Conservation (phyloP, 1,140 invertebrate species). For the Solen grandis region DNA sequence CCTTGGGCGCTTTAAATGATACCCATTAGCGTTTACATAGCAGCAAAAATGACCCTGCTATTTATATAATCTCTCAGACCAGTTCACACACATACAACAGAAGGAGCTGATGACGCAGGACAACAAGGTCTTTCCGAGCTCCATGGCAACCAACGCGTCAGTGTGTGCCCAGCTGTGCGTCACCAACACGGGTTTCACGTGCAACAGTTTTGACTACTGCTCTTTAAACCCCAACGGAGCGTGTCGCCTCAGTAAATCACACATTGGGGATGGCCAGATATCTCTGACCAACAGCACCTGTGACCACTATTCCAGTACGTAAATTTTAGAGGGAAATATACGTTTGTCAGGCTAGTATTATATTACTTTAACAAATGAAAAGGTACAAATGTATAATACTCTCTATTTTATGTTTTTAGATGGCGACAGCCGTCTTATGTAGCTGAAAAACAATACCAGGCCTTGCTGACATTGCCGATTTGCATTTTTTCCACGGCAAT, state of each 20-base stretch:
- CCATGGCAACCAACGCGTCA: constrained; percentile 44
- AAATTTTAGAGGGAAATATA: background rate
- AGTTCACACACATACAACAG: constrained; percentile 64
- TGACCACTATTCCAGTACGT: constrained; percentile 67
- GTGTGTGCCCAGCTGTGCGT: constrained; percentile 68
- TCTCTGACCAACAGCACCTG: constrained; percentile 59
- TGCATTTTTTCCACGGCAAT: no score
- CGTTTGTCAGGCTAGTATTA: no score
- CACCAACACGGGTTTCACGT: constrained; percentile 58
- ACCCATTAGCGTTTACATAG: no score
- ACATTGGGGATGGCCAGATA: constrained; percentile 62
- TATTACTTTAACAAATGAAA: no score
- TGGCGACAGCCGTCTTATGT: no score
- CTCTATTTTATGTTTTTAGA: no score
- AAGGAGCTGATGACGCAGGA: constrained; percentile 56
- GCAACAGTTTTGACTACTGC: constrained; percentile 72
- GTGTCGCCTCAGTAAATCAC: constrained; percentile 64
- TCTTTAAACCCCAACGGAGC: constrained; percentile 37
- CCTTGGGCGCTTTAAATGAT: no score
- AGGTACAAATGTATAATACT: no score
- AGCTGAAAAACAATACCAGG: no score
- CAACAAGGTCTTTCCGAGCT: constrained; percentile 44
- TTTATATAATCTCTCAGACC: constrained; percentile 60
- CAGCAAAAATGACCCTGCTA: no score
- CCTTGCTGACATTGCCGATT: no score